Evolutionary conservation across 2,113 vertebrate genomes (phyloP), one percentile per base, ranked within the genome.

Genomic region (Rhinopomastus cyanomelas): DNA sequence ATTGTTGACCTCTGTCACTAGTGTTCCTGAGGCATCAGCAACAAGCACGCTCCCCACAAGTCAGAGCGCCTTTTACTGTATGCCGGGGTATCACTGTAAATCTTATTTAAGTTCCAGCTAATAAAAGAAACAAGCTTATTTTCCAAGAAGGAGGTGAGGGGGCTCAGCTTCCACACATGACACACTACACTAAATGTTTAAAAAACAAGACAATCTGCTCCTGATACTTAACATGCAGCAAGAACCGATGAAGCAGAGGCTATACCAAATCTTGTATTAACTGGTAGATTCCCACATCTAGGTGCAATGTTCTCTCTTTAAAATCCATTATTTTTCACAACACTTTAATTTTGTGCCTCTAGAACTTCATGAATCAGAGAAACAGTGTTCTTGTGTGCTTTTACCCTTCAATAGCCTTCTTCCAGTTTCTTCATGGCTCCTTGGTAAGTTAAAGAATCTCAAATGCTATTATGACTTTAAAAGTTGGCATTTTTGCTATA

Each of bases 31-130:
- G 67, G 61, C 92, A 82, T 16, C 51, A 85, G 56, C 76, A 89
- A 64, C 18, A 61, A 78, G 59, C 52, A 56, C 9, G 10, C 36
- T 88, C 62, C 44, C 36, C 55, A 56, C 52, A 90, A 89, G 60
- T 49, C 62, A 87, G 46, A 77, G 36, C n/a, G 68, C 32, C 75
- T 60, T 95, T 75, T 67, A 78, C 51, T 71, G 39, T 67, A 32
- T 59, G 61, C 37, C 53, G 64, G 51, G 29, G 51, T 85, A 76
- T 34, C 84, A 68, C 2, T 81, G 56, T 73, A 88, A 77, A 88
- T 93, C 88, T 85, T 82, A 79, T 68, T 85, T 85, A 84, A 77
- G 65, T 79, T 86, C 68, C 52, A 51, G 44, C 78, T 80, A 89
- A 92, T 82, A 78, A 86, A 83, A 83, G 71, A 66, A 79, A 81